Base-by-base conservation (phyloP, 2,888 invertebrate genomes). In the Neria commutata region DNA sequence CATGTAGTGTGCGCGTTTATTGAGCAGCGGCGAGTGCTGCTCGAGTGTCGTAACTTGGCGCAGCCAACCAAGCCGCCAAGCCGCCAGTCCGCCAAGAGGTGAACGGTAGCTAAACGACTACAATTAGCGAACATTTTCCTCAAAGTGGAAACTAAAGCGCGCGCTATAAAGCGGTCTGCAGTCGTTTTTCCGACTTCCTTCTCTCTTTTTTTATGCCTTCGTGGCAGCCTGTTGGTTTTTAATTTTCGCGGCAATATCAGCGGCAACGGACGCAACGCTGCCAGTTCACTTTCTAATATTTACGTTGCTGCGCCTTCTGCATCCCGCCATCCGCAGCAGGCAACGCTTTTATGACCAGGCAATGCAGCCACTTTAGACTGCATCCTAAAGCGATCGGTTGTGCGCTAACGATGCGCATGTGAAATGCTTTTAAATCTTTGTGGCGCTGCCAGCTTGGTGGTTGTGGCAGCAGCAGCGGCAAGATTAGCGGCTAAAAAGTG, bases 391-490 rank as follows among this genome's bases (percentile, higher is more conserved):
- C 56, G 33, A 11, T 51, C 26, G 29, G 33, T 40, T 37, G 40
- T 51, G 16, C 48, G 34, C 46, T 56, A 55, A 54, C 55, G 56
- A 60, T 53, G 63, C 61, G 66, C 65, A 66, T 67, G 65, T 57
- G 66, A 65, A 63, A 51, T 56, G 61, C 40, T 66, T 63, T 65
- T 69, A 66, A 69, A 65, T 67, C 65, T 66, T 64, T 66, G 66
- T 65, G 66, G 62, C 60, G 61, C 67, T 61, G 56, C 64, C 58
- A 48, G 47, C 29, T 37, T 10, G 19, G 8, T 17, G 10, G n/a
- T n/a, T n/a, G n/a, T n/a, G 16, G 19, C 4, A 26, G 8, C 1
- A 10, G 42, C 51, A 6, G 24, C 40, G 10, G 33, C 21, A 17
- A 4, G 14, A 17, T 16, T 23, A 48, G 24, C 54, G 16, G n/a